A percentile compares a stretch with the other conserved stretches of the same genome.
Evolutionary conservation across 2,888 invertebrate species (phyloP).

Genomic region (Drosophila nigricruria): DNA sequence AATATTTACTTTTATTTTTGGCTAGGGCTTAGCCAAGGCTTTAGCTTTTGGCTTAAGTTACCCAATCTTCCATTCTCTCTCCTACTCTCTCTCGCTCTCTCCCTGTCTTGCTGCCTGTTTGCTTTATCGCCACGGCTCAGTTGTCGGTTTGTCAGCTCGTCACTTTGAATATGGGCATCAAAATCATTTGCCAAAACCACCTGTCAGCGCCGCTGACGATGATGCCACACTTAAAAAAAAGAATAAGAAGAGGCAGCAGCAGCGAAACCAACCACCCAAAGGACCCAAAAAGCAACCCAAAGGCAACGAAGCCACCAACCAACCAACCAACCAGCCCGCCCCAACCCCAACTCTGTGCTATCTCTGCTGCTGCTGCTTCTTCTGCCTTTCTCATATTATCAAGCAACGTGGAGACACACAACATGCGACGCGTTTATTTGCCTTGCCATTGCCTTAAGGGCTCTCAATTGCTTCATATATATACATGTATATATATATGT

Average conservation of each 20-base stretch:
- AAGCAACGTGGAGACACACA: constrained; percentile 41
- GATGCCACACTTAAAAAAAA: constrained; percentile 18
- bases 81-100: not conserved
- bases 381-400: constrained; percentile 5
- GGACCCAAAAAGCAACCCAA: not conserved
- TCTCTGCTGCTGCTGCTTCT: not conserved
- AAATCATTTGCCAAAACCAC: constrained; percentile 67
- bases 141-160: constrained; percentile 44
- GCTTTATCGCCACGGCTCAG: constrained; percentile 53
- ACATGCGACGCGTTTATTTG: constrained; percentile 65
- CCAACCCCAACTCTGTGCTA: not conserved
- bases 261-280: constrained; percentile 5
- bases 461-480: constrained; percentile 12
- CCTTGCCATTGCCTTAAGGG: constrained; percentile 48
- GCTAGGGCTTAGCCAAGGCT: constrained; percentile 18
- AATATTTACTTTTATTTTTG: constrained; percentile 60
- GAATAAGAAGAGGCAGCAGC: not conserved
- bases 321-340: no score
- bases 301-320: not conserved
- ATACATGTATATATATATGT: not conserved
- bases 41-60: constrained; percentile 6
- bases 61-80: not conserved
- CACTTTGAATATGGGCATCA: constrained; percentile 53
- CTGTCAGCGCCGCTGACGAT: constrained; percentile 55
- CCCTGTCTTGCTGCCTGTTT: not conserved